Base-by-base conservation (phyloP, 2,888 invertebrate species). In the Smittia sp. region DNA sequence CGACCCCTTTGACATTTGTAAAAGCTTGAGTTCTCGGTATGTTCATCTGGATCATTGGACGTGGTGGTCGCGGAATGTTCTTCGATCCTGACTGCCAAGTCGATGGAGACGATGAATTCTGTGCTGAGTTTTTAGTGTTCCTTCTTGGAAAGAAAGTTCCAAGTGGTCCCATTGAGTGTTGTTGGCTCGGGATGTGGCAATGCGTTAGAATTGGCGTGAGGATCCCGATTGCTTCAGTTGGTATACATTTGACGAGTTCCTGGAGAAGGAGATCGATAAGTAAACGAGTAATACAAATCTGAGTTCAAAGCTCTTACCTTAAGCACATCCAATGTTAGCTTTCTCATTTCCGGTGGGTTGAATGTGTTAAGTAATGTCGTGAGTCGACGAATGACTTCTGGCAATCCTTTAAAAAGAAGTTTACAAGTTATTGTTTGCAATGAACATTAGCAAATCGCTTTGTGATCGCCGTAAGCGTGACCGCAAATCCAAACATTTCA, bases 321-420 rank as follows among this genome's bases (percentile, higher is more conserved):
- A 3, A 80, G 79, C 77, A 82, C 84, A 88, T 92, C 91, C 76
- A 95, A 86, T 72, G 93, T 90, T 66, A 91, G 86, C 75, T 88
- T 88, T 75, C 95, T 85, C 81, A 96, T 88, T 77, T 95, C 93
- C 2, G 90, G 88, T 41, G 94, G 92, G 79, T 94, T 94, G 79
- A 92, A 96, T 13, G 94, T 90, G 80, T 96, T 96, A 73, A 96
- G 86, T 76, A 96, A 84, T 0, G 94, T 93, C 38, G 95, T 90
- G 76, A 96, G 83, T 75, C 95, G 90, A 74, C 94, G 86, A n/a
- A 94, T 86, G 15, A 94, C 90, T 80, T 96, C 96, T 46, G 91
- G 88, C 88, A 94, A 90, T 78, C 96, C 96, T n/a, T n/a, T n/a
- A n/a, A n/a, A n/a, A n/a, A n/a, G n/a, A n/a, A n/a, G n/a, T n/a